Base-by-base conservation (phyloP, 1,140 invertebrate genomes). In the Cydia fagiglandana region DNA sequence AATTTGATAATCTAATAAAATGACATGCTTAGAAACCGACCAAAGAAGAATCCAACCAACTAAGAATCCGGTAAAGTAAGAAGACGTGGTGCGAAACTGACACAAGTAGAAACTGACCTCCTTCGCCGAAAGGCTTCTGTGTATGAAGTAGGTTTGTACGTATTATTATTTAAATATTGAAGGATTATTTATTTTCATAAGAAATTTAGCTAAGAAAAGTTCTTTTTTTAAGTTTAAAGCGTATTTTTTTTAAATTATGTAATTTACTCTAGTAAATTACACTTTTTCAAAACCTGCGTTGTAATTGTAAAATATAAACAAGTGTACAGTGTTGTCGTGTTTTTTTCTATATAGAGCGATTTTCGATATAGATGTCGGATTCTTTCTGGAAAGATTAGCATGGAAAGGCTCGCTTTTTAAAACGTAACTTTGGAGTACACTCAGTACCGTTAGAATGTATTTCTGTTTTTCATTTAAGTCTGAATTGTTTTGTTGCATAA, bases 181-280 rank as follows among this genome's bases (percentile, higher is more conserved):
- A 56, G 53, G 53, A 56, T 56, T 53, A 53, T 53, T 53, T 53
- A 53, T 53, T 53, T 53, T 53, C 50, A 53, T 53, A 53, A 53
- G 50, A 53, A 53, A 53, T 53, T 53, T 53, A 53, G 50, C 50
- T 53, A 53, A 53, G 50, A 53, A 53, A 53, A 53, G 50, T 53
- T 53, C 50, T 17, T 20, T 56, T 56, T 56, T 56, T 56, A 56
- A 56, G 53, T 56, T 56, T 56, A 56, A 56, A 56, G 53, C 53
- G 53, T 56, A n/a, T 20, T 56, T 56, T 56, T 56, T 56, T 17
- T 17, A 17, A 56, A 17, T 17, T 7, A 56, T 56, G n/a, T 56
- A 17, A 56, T 56, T 56, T 56, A 17, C n/a, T 56, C 2, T 17
- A 56, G 53, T 20, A 56, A 56, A 56, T 56, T 17, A 56, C n/a